These are phyloP conservation scores for Chymomyza fuscimana DNA, from an alignment of 2,888 invertebrate species.

Conservation along the genomic window DNA sequence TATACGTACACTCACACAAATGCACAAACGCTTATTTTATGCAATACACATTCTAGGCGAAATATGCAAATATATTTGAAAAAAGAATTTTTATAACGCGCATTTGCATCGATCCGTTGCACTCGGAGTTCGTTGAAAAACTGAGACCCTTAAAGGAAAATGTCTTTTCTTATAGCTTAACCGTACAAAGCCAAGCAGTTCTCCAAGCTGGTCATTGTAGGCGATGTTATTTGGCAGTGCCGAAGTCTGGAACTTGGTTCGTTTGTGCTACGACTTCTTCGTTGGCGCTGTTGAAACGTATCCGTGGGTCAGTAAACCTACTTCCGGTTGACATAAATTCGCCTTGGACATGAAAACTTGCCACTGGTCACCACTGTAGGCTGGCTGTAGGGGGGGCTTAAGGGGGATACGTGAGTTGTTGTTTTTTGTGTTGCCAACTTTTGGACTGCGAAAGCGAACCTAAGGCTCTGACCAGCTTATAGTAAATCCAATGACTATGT, in stretches of 20 bases:
- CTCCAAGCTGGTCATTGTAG: conserved; percentile 18
- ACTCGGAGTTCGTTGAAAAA: conserved; percentile 75
- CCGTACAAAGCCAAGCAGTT: not conserved
- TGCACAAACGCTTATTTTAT: not conserved
- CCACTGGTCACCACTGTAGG: conserved; percentile 49
- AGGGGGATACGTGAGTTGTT: not conserved
- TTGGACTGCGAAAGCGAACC: no score
- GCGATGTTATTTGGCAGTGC: conserved; percentile 32
- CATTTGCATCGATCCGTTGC: conserved; percentile 77
- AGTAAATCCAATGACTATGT: not conserved
- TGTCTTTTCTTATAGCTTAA: conserved; percentile 57
- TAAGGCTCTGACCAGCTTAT: not conserved
- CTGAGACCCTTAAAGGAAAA: conserved; percentile 67
- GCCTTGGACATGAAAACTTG: conserved; percentile 80
- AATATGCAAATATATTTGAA: conserved; percentile 14
- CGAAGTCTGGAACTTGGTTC: conserved; percentile 31
- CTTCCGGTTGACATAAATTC: conserved; percentile 81
- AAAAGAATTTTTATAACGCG: conserved; percentile 44
- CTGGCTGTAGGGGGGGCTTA: conserved; percentile 19
- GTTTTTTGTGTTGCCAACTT: not conserved
- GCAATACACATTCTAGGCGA: not conserved
- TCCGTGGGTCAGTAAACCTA: conserved; percentile 81
- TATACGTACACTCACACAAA: no score
- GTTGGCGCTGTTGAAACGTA: conserved; percentile 57
- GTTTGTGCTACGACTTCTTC: conserved; percentile 24